Evolutionary conservation across 2,113 vertebrate species (phyloP).

Genomic region (Ictidomys tridecemlineatus): DNA sequence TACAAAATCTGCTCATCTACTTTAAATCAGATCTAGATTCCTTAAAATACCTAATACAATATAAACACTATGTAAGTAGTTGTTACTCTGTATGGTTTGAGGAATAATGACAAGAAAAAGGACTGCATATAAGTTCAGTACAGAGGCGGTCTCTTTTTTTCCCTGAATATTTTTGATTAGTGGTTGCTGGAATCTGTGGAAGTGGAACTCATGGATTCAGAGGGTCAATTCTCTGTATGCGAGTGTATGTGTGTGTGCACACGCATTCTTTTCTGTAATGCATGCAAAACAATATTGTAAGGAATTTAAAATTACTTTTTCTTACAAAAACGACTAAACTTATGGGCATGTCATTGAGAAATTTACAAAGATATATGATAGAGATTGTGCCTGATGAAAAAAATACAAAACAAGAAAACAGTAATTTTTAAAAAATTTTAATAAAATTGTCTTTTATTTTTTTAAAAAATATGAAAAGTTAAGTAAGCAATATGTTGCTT

Average conservation of each 20-base stretch:
- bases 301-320: background rate
- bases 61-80: background rate
- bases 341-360: background rate
- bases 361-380: background rate
- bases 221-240: background rate
- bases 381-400: background rate
- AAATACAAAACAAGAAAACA: background rate
- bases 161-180: background rate
- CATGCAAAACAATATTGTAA: background rate
- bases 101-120: background rate
- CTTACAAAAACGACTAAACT: background rate
- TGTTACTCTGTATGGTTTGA: background rate
- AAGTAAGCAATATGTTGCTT: background rate
- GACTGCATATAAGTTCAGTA: background rate
- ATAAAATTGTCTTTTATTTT: background rate
- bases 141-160: background rate
- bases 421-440: background rate
- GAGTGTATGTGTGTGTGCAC: background rate
- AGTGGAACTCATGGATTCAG: background rate
- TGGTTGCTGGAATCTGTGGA: background rate
- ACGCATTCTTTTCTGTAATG: background rate
- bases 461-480: background rate
- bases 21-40: background rate
- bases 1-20: background rate
- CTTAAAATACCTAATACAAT: background rate